Base-by-base conservation (phyloP, 2,113 vertebrate genomes). In the Ophiodon elongatus region DNA sequence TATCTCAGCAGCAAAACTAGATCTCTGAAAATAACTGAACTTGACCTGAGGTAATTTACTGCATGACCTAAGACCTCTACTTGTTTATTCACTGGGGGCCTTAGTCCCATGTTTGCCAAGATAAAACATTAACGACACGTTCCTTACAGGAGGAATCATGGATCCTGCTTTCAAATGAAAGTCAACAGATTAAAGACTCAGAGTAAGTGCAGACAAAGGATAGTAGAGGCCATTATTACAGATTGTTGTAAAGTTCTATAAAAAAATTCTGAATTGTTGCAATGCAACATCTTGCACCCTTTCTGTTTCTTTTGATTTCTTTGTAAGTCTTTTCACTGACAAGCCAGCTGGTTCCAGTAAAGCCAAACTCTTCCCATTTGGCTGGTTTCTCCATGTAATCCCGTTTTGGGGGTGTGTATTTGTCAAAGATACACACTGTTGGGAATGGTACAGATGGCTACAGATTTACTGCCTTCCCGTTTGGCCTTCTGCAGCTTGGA, bases 401-500 rank as follows among this genome's bases (percentile, higher is more conserved):
- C 94, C 78, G 85, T 84, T 88, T 88, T 84, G 79, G 87, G 82
- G 80, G 79, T 83, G 84, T 86, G 87, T 85, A 89, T 93, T 94
- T 91, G 93, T 92, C 94, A 94, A 88, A 91, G 88, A 93, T 88
- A 93, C 90, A 93, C 92, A 90, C 86, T 90, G 92, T 92, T 84
- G 81, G 93, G 90, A 92, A 91, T 77, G 86, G 85, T 93, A 89
- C 92, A 95, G 92, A 93, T 94, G 94, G 94, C 89, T 79, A 62
- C 88, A 93, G 93, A 95, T 94, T 95, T 93, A 93, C 89, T 85
- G 90, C 86, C 73, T 87, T 92, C 89, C 86, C 88, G 54, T 89
- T 91, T 93, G 93, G 92, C 91, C 90, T 84, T 90, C 84, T 86
- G 85, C 85, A 89, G 91, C 89, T 87, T 73, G 80, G 82, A 88